Evolutionary conservation across 2,888 invertebrate genomes (phyloP), one percentile per base, ranked within the genome.

Genomic region (Punctoribates punctum): DNA sequence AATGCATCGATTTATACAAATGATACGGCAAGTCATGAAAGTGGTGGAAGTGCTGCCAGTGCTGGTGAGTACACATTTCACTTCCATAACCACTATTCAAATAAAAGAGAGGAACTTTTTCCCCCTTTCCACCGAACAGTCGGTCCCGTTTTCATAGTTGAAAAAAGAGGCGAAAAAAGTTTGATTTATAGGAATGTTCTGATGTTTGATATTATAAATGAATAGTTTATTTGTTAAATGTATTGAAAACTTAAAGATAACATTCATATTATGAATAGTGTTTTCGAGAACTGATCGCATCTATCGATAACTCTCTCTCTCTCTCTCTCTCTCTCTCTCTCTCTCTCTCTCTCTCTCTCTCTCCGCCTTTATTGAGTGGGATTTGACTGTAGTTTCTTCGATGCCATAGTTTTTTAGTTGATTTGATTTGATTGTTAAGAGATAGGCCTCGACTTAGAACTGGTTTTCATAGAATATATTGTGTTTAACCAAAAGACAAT

Each of bases 341-440:
- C 11, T 13, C 11, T 48, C 17, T 11, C 4, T n/a, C 34, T 34
- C 34, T 34, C 34, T 34, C 8, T 34, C 11, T 13, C 11, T 48
- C 17, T 11, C 4, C 46, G 46, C 46, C 46, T 48, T 48, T 48
- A 34, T 48, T 48, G 15, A 48, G 17, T 48, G 46, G 46, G 46
- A 20, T 54, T 54, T 54, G 54, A n/a, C 54, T 54, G 54, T 54
- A 54, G 15, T 48, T 20, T 54, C 15, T n/a, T 8, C 1, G 54
- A n/a, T 54, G 13, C 17, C 17, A 3, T 48, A 48, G 13, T 48
- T 48, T 48, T 48, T 48, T 48, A 48, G 17, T 15, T 48, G 13
- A 48, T 54, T 54, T 54, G 54, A 54, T 54, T 54, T 54, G 54
- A 54, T 54, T 54, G n/a, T 54, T n/a, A 17, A 54, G 54, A 54